Conservation (phyloP, 2,888 invertebrate genomes). For the Cryptus armator region DNA sequence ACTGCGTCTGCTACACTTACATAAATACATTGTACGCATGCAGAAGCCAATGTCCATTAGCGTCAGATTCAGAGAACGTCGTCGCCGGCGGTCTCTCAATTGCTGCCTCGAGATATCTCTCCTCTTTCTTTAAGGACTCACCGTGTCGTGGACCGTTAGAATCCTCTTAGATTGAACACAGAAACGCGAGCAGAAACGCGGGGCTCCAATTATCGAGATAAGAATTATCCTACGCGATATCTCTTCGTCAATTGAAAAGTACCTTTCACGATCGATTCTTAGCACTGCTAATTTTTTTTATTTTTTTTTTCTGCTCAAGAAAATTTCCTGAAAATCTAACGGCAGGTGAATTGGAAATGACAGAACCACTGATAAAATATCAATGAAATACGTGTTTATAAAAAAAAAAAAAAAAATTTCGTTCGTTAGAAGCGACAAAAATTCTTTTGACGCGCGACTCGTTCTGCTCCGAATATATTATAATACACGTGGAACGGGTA, state of each 20-base stretch:
- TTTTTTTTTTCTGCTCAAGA: neutral
- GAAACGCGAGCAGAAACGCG: slow-evolving; percentile 12
- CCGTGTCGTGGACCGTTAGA: slow-evolving; percentile 49
- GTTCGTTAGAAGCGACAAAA: neutral
- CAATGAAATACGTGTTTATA: neutral
- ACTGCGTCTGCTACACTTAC: neutral
- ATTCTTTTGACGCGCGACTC: neutral
- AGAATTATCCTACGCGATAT: slow-evolving; percentile 53
- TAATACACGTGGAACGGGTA: neutral
- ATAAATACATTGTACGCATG: neutral
- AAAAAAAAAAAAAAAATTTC: neutral
- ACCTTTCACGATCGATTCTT: slow-evolving; percentile 15
- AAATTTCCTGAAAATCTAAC: neutral
- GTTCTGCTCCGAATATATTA: neutral
- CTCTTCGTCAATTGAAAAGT: slow-evolving; percentile 40
- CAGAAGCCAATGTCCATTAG: slow-evolving; percentile 14
- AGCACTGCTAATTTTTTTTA: neutral
- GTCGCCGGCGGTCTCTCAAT: slow-evolving; percentile 19
- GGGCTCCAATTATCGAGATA: slow-evolving; percentile 61
- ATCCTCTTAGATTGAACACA: slow-evolving; percentile 55
- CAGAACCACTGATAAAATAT: neutral
- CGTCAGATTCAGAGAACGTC: slow-evolving; percentile 40
- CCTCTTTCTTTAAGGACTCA: slow-evolving; percentile 49
- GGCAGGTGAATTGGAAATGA: neutral
- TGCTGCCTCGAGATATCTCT: slow-evolving; percentile 21